A percentile compares a stretch with the other conserved stretches of the same genome.
Evolutionary conservation across 2,888 invertebrate species (phyloP).

Genomic region (Blera fallax): DNA sequence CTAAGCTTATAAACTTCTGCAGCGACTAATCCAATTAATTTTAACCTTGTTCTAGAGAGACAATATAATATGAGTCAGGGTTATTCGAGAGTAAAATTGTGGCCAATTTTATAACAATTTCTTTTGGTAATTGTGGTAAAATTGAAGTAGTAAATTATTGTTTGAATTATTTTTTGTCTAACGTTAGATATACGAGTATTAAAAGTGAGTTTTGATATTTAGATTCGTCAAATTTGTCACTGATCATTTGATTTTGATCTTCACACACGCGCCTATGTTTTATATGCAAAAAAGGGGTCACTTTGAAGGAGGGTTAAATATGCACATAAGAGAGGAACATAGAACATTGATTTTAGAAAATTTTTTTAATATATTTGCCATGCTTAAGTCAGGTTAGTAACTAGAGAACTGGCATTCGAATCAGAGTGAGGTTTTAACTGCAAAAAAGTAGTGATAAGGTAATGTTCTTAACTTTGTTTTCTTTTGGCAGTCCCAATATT

Average conservation of each 20-base stretch:
- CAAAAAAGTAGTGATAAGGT: no score
- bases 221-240: not conserved
- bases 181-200: not conserved
- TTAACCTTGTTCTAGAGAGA: not conserved
- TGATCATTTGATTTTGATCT: not conserved
- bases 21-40: not conserved
- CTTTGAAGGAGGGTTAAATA: no score
- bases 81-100: not conserved
- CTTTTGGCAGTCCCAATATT: no score
- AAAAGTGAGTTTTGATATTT: not conserved
- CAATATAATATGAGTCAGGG: not conserved
- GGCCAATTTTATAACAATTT: not conserved
- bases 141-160: not conserved
- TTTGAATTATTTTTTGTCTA: not conserved
- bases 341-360: no score
- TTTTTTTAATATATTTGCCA: no score
- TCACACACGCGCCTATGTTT: no score
- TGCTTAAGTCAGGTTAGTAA: no score
- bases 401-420: no score
- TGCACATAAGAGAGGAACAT: no score
- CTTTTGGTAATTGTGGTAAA: not conserved
- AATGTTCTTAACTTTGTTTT: no score
- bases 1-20: not conserved
- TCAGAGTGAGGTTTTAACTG: no score
- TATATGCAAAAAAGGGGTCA: no score